phyloP scores from a whole-genome alignment of 2,113 vertebrate genomes.

The Gopherus evgoodei region DNA sequence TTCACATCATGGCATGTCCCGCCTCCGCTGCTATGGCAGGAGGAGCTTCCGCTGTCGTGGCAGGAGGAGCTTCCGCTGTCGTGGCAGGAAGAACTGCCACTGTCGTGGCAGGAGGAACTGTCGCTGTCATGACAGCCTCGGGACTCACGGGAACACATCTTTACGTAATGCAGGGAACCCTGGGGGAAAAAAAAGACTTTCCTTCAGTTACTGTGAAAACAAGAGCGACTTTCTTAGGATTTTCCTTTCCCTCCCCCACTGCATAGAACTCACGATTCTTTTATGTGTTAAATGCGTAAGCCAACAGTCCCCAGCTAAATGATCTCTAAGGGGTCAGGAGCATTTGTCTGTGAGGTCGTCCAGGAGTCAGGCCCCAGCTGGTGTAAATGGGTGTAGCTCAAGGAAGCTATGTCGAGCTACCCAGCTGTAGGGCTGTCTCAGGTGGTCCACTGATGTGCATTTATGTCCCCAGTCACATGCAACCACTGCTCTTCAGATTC shows the following conservation, averaged over 20 bases:
- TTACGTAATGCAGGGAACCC: fast-evolving
- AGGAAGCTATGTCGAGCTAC: not conserved
- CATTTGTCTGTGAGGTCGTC: fast-evolving
- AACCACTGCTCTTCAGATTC: not conserved
- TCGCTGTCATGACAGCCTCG: constrained; percentile 61
- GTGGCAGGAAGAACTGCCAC: constrained; percentile 22
- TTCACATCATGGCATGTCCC: constrained; percentile 51
- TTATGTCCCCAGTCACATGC: fast-evolving
- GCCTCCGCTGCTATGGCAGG: constrained; percentile 42
- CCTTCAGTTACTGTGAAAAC: fast-evolving
- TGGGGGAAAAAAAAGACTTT: not conserved
- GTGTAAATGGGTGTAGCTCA: not conserved
- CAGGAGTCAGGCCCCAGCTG: not conserved
- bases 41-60: not conserved
- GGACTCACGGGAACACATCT: constrained; percentile 66
- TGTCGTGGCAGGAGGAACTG: constrained; percentile 57
- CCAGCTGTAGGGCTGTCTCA: not conserved
- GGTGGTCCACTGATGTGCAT: too few species aligned
- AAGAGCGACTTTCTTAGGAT: fast-evolving
- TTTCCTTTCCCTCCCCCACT: fast-evolving
- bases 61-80: constrained; percentile 1
- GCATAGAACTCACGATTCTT: not conserved
- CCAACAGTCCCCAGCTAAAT: not conserved
- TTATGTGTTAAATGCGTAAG: fast-evolving
- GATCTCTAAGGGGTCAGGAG: fast-evolving